Evolutionary conservation across 37 sponge, comb jelly and placozoan genomes (phyloP).

Genomic region (Chondrilla cf. caribensis): DNA sequence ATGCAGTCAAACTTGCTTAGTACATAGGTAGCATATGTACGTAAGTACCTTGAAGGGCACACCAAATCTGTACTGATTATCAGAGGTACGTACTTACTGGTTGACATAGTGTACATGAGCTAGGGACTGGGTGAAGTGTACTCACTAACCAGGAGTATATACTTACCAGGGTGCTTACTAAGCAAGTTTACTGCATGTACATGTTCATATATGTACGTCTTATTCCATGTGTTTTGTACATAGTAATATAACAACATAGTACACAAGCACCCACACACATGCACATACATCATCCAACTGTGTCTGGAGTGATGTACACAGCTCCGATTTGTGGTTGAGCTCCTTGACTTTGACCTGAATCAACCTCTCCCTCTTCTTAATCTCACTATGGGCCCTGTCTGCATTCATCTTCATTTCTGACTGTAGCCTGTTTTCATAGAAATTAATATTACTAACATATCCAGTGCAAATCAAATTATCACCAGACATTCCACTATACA

Average conservation of each 20-base stretch:
- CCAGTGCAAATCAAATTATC: background rate
- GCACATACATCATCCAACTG: constrained; percentile 2
- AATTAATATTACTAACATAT: background rate
- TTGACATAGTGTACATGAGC: too few species aligned
- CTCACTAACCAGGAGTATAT: too few species aligned
- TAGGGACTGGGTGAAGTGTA: too few species aligned
- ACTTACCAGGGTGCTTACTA: too few species aligned
- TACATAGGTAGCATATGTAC: constrained; percentile 9
- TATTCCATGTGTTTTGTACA: background rate
- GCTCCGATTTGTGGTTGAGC: background rate
- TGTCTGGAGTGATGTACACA: constrained; percentile 8
- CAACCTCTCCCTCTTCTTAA: background rate
- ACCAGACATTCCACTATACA: too few species aligned
- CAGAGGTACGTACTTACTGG: too few species aligned
- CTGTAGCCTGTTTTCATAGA: background rate
- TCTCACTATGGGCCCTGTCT: constrained; percentile 3
- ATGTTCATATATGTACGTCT: background rate
- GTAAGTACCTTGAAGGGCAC: background rate
- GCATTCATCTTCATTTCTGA: background rate
- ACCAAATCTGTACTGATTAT: too few species aligned
- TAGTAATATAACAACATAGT: too few species aligned
- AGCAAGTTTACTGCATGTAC: too few species aligned
- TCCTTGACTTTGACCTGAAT: background rate
- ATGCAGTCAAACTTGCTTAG: background rate
- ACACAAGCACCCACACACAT: background rate